A percentile compares a stretch with the other conserved stretches of the same genome.
phyloP scores from a whole-genome alignment of 2,888 invertebrate genomes.

The Pollenia griseotomentosa region DNA sequence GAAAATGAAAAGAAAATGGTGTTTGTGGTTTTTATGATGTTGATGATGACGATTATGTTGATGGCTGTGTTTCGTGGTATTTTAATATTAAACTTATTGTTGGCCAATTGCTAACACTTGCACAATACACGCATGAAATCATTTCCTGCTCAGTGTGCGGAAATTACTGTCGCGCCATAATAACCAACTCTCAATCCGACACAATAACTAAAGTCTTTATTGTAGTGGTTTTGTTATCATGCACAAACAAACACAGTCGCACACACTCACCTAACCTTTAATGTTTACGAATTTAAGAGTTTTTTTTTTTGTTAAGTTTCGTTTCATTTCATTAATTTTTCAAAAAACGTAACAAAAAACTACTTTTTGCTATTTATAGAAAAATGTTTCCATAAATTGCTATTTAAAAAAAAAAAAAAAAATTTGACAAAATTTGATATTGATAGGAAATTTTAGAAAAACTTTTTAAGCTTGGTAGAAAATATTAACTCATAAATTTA shows the following conservation, averaged over 20 bases:
- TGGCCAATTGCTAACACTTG: constrained; percentile 57
- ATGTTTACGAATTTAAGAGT: no score
- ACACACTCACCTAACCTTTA: no score
- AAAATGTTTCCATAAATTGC: no score
- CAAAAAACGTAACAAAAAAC: no score
- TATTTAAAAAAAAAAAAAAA: no score
- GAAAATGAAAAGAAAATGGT: constrained; percentile 4
- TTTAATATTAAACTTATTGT: constrained; percentile 41
- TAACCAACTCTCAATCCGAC: constrained; percentile 22
- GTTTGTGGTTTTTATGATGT: constrained; percentile 23
- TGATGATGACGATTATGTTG: neutral
- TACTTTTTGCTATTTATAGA: no score
- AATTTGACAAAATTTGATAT: no score
- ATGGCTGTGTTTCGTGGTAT: constrained; percentile 8
- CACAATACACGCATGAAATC: constrained; percentile 57
- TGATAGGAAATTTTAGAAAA: no score
- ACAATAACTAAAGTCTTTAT: constrained; percentile 20
- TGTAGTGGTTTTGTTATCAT: constrained; percentile 25
- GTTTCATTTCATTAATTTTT: no score
- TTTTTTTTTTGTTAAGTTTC: no score
- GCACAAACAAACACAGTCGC: neutral
- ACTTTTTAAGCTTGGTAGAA: no score
- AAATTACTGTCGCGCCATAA: constrained; percentile 68
- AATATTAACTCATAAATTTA: no score
- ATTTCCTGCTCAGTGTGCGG: constrained; percentile 69